Conservation (phyloP, 2,113 vertebrate species). For the Myrmophylax atrothorax region DNA sequence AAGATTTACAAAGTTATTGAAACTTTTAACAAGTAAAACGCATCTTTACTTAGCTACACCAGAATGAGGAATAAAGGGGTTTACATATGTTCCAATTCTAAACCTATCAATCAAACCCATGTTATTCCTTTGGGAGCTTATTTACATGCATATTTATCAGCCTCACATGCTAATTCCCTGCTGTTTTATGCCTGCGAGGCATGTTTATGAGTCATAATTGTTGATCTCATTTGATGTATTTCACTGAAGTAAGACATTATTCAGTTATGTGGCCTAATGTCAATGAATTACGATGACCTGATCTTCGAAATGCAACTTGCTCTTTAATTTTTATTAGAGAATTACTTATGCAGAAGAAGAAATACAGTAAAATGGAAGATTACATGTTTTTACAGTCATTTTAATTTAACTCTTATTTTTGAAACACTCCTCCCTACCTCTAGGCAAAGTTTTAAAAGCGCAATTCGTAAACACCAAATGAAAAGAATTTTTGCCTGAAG, state of each 20-base stretch:
- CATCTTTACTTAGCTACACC: slow-evolving; percentile 91
- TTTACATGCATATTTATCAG: slow-evolving; percentile 99
- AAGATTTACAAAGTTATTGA: slow-evolving; percentile 99
- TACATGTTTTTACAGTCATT: slow-evolving; percentile 31
- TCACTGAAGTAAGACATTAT: slow-evolving; percentile 98
- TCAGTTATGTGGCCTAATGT: slow-evolving; percentile 97
- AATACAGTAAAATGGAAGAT: slow-evolving; percentile 60
- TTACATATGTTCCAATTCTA: slow-evolving; percentile 99
- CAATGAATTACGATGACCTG: slow-evolving; percentile 95
- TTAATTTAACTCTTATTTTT: slow-evolving; percentile 63
- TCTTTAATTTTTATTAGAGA: slow-evolving; percentile 85
- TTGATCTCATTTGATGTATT: slow-evolving; percentile 99
- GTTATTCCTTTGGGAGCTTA: slow-evolving; percentile 99
- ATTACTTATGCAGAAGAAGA: slow-evolving; percentile 72
- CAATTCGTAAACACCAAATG: background rate
- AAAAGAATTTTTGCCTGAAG: slow-evolving; percentile 14
- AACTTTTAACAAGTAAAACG: slow-evolving; percentile 99
- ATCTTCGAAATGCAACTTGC: slow-evolving; percentile 90
- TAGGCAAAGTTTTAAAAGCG: slow-evolving; percentile 48
- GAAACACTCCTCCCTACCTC: slow-evolving; percentile 23
- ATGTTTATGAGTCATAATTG: slow-evolving; percentile 99
- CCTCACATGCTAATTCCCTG: slow-evolving; percentile 99
- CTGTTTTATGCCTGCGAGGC: slow-evolving; percentile 97
- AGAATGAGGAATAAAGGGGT: slow-evolving; percentile 96
- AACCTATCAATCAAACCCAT: slow-evolving; percentile 99